Base-by-base conservation (phyloP, 2,888 invertebrate species). In the Punctoribates punctum region DNA sequence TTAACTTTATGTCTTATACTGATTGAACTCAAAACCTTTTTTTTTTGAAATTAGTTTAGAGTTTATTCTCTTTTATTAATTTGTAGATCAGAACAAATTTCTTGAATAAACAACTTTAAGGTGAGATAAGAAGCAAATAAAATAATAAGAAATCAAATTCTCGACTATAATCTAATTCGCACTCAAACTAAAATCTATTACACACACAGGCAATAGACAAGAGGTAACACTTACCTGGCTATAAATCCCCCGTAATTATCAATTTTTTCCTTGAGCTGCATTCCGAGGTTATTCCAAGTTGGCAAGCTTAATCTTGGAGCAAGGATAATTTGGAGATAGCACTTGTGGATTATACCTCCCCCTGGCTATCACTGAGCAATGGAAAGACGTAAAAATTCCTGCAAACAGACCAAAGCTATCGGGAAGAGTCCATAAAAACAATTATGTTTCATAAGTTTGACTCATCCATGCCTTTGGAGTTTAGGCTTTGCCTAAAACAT, bases 1-100 rank as follows among this genome's bases (percentile, higher is more conserved):
- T 42, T 67, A 67, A 67, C n/a, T n/a, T n/a, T n/a, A n/a, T n/a
- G n/a, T n/a, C 67, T 67, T 67, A 67, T 67, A 67, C 67, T n/a
- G 67, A 67, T 67, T 42, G 42, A 67, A 38, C 67, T 67, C 34
- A 38, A 67, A 67, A 67, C 67, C 67, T 65, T 65, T 65, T 65
- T 67, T 38, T 11, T 67, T 67, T n/a, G 2, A 11, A 34, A 6
- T 67, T 29, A 11, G 17, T 65, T 17, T 65, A 9, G 5, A 17
- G 9, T n/a, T 34, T 65, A 8, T 15, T 20, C 11, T 27, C 6
- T 20, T 54, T 54, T 54, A 54, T 54, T 54, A 54, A 54, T 54
- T 54, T 48, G 48, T 48, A 48, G 48, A 48, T 48, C 48, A 48
- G 54, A 54, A 54, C n/a, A 54, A n/a, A 54, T 20, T 6, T n/a